Evolutionary conservation across 2,888 invertebrate genomes (phyloP).

Genomic region (Kuschelorhynchus macadamiae): DNA sequence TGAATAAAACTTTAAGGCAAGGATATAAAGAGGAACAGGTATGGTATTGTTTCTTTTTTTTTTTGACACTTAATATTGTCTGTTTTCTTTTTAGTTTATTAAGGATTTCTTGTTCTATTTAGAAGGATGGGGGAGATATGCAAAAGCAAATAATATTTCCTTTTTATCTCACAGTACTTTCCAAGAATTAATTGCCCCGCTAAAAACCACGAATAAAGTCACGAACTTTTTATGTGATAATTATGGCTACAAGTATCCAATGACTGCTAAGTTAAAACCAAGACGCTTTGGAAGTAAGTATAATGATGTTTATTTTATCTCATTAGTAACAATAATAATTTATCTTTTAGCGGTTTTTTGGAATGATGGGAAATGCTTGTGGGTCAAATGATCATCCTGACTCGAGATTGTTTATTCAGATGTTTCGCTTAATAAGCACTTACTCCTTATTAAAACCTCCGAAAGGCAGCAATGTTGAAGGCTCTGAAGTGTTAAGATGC

Average conservation of each 20-base stretch:
- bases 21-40: slow-evolving; percentile 16
- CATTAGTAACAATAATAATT: too few relatives aligned
- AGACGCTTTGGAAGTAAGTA: slow-evolving; percentile 21
- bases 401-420: slow-evolving; percentile 44
- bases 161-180: slow-evolving; percentile 18
- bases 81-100: slow-evolving; percentile 11
- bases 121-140: slow-evolving; percentile 2
- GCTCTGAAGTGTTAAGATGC: slow-evolving; percentile 13
- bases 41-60: background rate
- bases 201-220: background rate
- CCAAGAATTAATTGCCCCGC: background rate
- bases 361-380: slow-evolving; percentile 46
- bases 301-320: background rate
- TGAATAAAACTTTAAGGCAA: background rate
- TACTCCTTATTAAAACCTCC: slow-evolving; percentile 50
- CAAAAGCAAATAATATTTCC: slow-evolving; percentile 1
- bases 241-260: slow-evolving; percentile 5
- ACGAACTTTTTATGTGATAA: slow-evolving; percentile 4
- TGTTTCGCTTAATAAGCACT: slow-evolving; percentile 41
- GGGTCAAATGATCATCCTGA: slow-evolving; percentile 50
- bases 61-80: background rate
- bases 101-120: slow-evolving; percentile 8
- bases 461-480: slow-evolving; percentile 46
- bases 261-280: slow-evolving; percentile 22
- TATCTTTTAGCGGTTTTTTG: slow-evolving; percentile 35